Base-by-base conservation (phyloP, 2,797 vertebrate genomes). In the Coregonus suidteri region DNA sequence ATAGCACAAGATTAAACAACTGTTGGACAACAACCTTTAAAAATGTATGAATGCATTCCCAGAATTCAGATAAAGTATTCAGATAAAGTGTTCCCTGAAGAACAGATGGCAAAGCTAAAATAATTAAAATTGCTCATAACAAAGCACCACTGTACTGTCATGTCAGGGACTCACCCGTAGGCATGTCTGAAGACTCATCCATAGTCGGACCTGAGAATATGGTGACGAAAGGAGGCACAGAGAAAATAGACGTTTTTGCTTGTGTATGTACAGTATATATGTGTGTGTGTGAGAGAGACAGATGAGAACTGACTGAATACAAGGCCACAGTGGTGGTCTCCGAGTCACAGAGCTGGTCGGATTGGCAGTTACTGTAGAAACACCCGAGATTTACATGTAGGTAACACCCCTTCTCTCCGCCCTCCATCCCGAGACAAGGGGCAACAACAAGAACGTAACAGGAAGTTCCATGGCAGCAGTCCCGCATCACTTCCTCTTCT, bases 401-500 rank as follows among this genome's bases (percentile, higher is more conserved):
- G 35, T 9, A 41, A 70, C 71, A 53, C 25, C 34, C 66, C 34
- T 37, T 14, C 66, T 25, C 54, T 56, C 54, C 56, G 0, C 18
- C 56, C 16, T 59, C 65, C 65, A 31, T 67, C 30, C 53, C 18
- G 18, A 6, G 30, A 30, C 54, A 71, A 37, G 62, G 37, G 37
- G n/a, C 37, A 41, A 14, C 25, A 14, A 51, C 52, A 64, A 71
- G 35, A 14, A 30, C 67, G 37, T 31, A 69, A 35, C 68, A 51
- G 34, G 14, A 9, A 51, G 14, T 14, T 52, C 30, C 34, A 37
- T 14, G 13, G 34, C 41, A 67, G 66, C 14, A 68, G 30, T 35
- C 5, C 6, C 66, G 1, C 25, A 54, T 68, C 71, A 75, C 79
- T 86, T 88, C 62, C 89, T 87, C 77, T 86, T 90, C 74, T 83